Evolutionary conservation across 2,113 vertebrate species (phyloP).

Genomic region (Lichenostomus cassidix): DNA sequence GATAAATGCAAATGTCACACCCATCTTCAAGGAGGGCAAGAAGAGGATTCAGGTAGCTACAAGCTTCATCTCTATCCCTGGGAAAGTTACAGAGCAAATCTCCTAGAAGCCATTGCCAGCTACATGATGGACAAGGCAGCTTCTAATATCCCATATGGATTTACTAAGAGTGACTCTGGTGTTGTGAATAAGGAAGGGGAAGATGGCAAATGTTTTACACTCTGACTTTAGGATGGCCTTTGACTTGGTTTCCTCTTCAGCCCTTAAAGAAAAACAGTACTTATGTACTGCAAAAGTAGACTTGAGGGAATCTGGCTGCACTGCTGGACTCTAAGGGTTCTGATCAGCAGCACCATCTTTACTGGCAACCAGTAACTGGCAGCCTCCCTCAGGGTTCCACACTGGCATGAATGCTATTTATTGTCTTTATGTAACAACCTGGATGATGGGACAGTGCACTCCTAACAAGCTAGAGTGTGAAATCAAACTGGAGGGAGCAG

Average conservation of each 20-base stretch:
- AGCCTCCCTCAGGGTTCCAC: background rate
- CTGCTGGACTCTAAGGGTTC: background rate
- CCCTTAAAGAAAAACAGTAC: background rate
- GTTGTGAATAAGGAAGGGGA: background rate
- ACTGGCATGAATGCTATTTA: background rate
- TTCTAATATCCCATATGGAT: background rate
- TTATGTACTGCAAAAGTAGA: background rate
- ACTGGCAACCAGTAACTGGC: background rate
- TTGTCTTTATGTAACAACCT: background rate
- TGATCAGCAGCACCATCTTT: background rate
- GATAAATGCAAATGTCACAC: background rate
- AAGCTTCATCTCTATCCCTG: background rate
- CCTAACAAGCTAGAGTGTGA: background rate
- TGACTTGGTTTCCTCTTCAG: background rate
- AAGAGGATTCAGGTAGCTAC: background rate
- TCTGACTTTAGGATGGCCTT: background rate
- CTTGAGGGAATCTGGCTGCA: background rate
- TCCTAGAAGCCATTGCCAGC: background rate
- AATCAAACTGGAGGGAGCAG: background rate
- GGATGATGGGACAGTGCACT: background rate
- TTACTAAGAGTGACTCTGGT: background rate
- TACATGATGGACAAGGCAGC: background rate
- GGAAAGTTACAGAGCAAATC: background rate
- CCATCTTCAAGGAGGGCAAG: background rate
- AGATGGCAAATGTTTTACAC: rapidly evolving